Evolutionary conservation across 2,113 vertebrate species (phyloP), one percentile per base, ranked within the genome.

Genomic region (Gallinago media): DNA sequence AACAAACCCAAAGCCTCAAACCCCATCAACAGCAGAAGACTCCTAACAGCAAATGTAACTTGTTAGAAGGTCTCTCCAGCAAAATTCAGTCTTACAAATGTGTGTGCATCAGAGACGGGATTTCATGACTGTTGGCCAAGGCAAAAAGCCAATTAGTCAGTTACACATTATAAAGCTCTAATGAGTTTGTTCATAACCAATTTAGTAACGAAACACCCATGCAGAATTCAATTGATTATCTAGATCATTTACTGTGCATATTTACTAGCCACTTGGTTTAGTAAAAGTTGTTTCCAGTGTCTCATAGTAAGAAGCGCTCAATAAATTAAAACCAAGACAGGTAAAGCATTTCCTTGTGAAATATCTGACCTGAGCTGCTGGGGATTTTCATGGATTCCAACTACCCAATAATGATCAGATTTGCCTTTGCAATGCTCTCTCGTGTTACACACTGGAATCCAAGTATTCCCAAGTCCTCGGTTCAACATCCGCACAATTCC

Each of bases 331-430:
- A 29, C 9, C 4, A 27, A 77, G 29, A 18, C 17, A 61, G 55
- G 42, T 6, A 3, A 88, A 84, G 34, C 1, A 0, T 25, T 75
- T 75, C 40, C 40, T 42, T 46, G 34, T 58, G 67, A 70, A 81
- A 89, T 13, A 42, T 54, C 97, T 87, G 76, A 99, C 99, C 99
- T 98, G 96, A 99, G 98, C 95, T 99, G 99, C 96, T 99, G 99
- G 18, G 99, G 99, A 66, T 98, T 99, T 96, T 99, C 99, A 44
- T 99, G 99, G 58, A 99, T 92, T 17, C 99, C 99, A 29, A 99
- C 98, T 20, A 99, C 98, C 99, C 99, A 99, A 26, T 99, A 99
- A 95, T 99, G 99, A 90, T 99, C 99, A 1, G 99, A 99, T 81
- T 98, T 99, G 67, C 99, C 99, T 92, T 99, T 99, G 97, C 99